Percentiles rank a stretch among this genome's conserved stretches.
Conservation (phyloP, 1,140 invertebrate species). For the Triops longicaudatus region DNA sequence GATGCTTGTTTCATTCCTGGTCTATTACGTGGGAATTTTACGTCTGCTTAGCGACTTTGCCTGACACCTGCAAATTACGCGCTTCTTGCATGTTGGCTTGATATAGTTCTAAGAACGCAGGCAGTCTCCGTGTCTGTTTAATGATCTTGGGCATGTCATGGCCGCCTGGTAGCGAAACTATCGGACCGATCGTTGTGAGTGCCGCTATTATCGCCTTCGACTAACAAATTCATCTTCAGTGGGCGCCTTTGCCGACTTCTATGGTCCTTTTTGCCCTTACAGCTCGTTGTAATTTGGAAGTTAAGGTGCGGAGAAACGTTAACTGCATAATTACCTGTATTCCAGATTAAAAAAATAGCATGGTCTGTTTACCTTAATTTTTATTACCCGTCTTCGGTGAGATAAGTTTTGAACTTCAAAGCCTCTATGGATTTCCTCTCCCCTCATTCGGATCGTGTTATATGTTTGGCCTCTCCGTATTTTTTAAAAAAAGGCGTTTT, state of each 20-base stretch:
- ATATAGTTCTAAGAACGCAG: constrained; percentile 17
- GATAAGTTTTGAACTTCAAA: too few relatives aligned
- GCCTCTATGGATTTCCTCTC: too few relatives aligned
- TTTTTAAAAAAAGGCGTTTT: too few relatives aligned
- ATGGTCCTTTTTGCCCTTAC: too few relatives aligned
- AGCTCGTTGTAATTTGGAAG: too few relatives aligned
- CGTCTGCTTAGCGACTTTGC: not conserved
- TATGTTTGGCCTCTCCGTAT: too few relatives aligned
- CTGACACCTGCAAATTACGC: not conserved
- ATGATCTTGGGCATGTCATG: not conserved
- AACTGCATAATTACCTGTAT: too few relatives aligned
- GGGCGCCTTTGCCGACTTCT: not conserved
- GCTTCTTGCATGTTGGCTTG: constrained; percentile 21
- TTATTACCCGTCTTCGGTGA: too few relatives aligned
- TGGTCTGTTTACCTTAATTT: too few relatives aligned
- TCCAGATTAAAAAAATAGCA: too few relatives aligned
- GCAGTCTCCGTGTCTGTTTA: not conserved
- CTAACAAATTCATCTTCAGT: not conserved
- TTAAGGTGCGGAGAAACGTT: too few relatives aligned
- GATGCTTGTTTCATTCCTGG: constrained; percentile 18
- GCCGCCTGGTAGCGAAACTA: not conserved
- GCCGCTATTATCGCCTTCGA: not conserved
- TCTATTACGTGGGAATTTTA: not conserved
- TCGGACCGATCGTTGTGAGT: not conserved
- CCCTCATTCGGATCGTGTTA: too few relatives aligned